Evolutionary conservation across 2,113 vertebrate species (phyloP).

Genomic region (Acrocephalus kingi): DNA sequence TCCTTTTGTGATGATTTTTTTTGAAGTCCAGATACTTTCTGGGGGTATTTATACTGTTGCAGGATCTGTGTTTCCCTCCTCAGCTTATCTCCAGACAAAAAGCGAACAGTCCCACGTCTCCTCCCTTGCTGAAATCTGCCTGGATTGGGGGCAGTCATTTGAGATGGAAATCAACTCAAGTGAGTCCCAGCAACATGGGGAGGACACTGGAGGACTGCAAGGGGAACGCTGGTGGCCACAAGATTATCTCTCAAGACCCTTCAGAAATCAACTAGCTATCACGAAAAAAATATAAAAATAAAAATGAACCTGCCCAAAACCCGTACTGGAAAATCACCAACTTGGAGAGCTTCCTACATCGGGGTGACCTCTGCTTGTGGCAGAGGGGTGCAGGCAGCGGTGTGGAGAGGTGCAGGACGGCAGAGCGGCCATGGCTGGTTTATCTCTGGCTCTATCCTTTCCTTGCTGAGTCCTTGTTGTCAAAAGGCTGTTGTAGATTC

Average conservation of each 20-base stretch:
- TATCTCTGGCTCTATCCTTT: conserved; percentile 59
- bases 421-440: background rate
- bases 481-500: conserved; percentile 75
- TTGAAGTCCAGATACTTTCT: background rate
- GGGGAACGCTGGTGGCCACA: background rate
- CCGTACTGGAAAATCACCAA: background rate
- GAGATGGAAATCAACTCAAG: background rate
- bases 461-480: conserved; percentile 56
- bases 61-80: background rate
- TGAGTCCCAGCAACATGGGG: background rate
- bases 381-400: rapidly evolving
- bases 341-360: conserved; percentile 22
- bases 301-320: background rate
- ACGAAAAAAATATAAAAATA: background rate
- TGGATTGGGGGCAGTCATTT: background rate
- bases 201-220: background rate
- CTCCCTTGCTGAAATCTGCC: background rate
- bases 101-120: background rate
- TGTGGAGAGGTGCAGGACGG: background rate
- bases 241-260: conserved; percentile 7
- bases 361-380: background rate
- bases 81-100: conserved; percentile 27
- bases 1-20: background rate
- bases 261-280: conserved; percentile 1
- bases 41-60: background rate